Base-by-base conservation (phyloP, 1,140 invertebrate genomes). In the Papilio polytes region DNA sequence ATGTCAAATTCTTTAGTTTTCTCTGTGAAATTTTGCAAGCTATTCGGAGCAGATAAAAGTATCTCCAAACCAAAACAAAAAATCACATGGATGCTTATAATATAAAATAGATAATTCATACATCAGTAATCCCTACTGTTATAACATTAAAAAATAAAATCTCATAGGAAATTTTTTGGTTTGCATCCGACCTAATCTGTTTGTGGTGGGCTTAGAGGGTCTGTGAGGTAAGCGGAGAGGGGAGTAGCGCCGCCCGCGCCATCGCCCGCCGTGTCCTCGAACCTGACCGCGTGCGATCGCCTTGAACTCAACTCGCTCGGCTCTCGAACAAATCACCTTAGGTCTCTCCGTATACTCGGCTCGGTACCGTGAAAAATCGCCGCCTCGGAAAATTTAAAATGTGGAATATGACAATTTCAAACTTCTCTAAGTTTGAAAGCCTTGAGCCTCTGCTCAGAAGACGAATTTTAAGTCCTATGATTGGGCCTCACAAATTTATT, bases 241-340 rank as follows among this genome's bases (percentile, higher is more conserved):
- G 20, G 74, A 31, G 48, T 9, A 20, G n/a, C 26, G 20, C 84
- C 84, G 84, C 83, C 81, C 76, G 63, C 78, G 85, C 83, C 78
- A 78, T 85, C 85, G 85, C 81, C 80, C 80, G 84, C 81, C 80
- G 88, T 90, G 93, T 92, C 93, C 93, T 94, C 93, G 93, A 94
- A 93, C 93, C 92, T 93, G 92, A 94, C 93, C 93, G 93, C 91
- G 86, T 90, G 89, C 91, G 87, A 72, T 94, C 90, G 92, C 93
- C 93, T 94, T 94, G 93, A 94, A 94, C 93, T 88, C 92, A 85
- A 73, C 83, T 84, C 86, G 87, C 85, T 88, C 89, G 88, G 83
- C 89, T 90, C 86, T 88, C 83, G 87, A 86, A 85, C 85, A 86
- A 89, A 89, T 89, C 85, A 84, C 85, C 84, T 89, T 82, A 83